phyloP scores from a whole-genome alignment of 2,888 invertebrate genomes.

The Dusona sp. region DNA sequence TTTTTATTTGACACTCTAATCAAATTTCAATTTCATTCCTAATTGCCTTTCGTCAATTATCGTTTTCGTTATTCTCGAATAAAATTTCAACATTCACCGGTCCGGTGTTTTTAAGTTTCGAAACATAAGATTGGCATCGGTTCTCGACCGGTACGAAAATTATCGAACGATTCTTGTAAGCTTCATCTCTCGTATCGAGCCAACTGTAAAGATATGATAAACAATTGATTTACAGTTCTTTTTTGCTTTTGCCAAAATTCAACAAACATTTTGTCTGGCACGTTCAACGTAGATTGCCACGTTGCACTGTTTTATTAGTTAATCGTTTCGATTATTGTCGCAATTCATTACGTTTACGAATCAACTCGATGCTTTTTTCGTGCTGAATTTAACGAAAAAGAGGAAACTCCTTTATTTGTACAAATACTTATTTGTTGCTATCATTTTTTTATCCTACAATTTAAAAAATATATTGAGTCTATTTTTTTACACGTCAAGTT shows the following conservation, averaged over 20 bases:
- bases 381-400: neutral
- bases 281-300: neutral
- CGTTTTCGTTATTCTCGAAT: neutral
- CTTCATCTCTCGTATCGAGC: neutral
- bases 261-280: neutral
- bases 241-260: neutral
- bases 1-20: neutral
- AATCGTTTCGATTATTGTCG: neutral
- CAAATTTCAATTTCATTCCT: neutral
- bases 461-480: neutral
- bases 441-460: neutral
- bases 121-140: neutral
- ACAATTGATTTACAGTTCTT: neutral
- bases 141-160: neutral
- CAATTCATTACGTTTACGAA: neutral
- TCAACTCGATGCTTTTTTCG: neutral
- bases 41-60: neutral
- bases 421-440: no score
- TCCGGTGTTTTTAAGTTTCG: neutral
- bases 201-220: neutral
- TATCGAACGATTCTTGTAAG: neutral
- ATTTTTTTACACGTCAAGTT: neutral
- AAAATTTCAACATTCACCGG: neutral
- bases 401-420: no score
- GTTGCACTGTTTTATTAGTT: neutral